Evolutionary conservation across 2,888 invertebrate genomes (phyloP).

Genomic region (Synergus japonicus): DNA sequence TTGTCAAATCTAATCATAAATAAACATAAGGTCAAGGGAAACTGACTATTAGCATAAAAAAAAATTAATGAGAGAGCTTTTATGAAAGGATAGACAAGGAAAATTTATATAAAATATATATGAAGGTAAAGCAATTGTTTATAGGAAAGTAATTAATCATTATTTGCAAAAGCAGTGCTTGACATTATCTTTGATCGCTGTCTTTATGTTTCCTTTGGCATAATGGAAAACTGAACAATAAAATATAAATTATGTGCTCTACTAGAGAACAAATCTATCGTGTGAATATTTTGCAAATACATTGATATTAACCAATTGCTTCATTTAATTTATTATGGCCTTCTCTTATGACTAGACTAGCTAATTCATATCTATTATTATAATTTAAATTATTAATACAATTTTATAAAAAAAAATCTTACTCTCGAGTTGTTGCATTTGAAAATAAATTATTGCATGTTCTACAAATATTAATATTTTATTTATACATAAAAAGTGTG

Average conservation of each 20-base stretch:
- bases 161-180: neutral
- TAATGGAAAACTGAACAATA: conserved; percentile 13
- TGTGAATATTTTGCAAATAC: conserved; percentile 21
- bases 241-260: neutral
- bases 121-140: neutral
- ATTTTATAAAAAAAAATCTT: too few species aligned
- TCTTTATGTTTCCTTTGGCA: neutral
- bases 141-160: neutral
- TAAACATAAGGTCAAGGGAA: neutral
- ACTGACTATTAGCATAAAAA: too few species aligned
- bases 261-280: neutral
- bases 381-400: neutral
- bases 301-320: conserved; percentile 8
- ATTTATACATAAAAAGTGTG: too few species aligned
- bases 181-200: conserved; percentile 11
- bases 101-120: too few species aligned
- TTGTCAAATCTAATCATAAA: neutral
- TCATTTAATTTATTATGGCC: conserved; percentile 64
- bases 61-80: too few species aligned
- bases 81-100: too few species aligned
- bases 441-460: too few species aligned
- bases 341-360: conserved; percentile 68
- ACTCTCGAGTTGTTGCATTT: too few species aligned
- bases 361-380: neutral
- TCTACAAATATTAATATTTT: too few species aligned